Conservation (phyloP, 2,888 invertebrate species). For the Chrysodeixis includens region DNA sequence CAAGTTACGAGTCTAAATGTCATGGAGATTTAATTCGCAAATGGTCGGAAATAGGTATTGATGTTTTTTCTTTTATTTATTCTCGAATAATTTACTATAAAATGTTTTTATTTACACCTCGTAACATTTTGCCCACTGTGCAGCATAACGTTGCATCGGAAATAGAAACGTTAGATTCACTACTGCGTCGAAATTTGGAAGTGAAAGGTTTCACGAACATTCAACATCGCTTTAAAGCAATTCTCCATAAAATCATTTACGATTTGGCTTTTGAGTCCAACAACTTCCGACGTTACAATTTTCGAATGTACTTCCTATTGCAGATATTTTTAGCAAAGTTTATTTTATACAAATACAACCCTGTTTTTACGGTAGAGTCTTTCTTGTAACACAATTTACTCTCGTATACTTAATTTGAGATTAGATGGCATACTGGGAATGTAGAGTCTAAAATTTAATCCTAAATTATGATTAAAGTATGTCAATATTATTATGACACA, state of each 20-base stretch:
- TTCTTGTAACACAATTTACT: too few species aligned
- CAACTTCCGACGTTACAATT: background rate
- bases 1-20: too few species aligned
- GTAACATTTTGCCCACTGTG: conserved; percentile 45
- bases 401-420: too few species aligned
- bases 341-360: too few species aligned
- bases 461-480: too few species aligned
- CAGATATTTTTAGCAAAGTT: too few species aligned
- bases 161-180: conserved; percentile 68
- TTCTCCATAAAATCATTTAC: conserved; percentile 12
- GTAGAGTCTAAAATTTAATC: too few species aligned
- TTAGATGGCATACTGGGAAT: too few species aligned
- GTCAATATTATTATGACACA: background rate
- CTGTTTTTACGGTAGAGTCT: too few species aligned
- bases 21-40: too few species aligned
- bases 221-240: conserved; percentile 41
- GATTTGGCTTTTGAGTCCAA: background rate
- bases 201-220: conserved; percentile 58
- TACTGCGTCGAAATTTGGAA: conserved; percentile 58
- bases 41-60: too few species aligned
- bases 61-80: too few species aligned
- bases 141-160: conserved; percentile 59
- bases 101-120: conserved; percentile 8
- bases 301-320: background rate
- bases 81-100: background rate